Percentiles rank a stretch among this genome's conserved stretches.
Conservation (phyloP, 2,888 invertebrate species). For the Drosophila austrosaltans region DNA sequence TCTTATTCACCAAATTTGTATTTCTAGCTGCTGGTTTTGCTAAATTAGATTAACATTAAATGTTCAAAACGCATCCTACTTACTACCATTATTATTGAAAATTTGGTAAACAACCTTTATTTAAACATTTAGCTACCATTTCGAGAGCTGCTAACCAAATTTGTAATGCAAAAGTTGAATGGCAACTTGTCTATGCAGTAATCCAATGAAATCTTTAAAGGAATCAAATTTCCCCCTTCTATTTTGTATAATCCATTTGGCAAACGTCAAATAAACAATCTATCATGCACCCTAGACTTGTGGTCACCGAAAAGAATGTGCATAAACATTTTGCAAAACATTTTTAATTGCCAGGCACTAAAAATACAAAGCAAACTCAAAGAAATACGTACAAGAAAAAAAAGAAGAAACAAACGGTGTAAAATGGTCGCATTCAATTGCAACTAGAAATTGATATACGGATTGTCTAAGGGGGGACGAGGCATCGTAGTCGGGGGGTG, state of each 20-base stretch:
- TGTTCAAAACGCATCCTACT: no score
- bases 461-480: conserved; percentile 2
- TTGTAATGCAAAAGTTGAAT: no score
- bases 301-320: conserved; percentile 65
- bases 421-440: conserved; percentile 45
- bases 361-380: conserved; percentile 38
- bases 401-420: conserved; percentile 58
- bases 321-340: conserved; percentile 71
- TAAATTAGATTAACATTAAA: no score
- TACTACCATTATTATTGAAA: no score
- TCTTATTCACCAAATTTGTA: no score
- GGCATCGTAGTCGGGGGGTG: not conserved
- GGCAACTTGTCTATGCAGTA: not conserved
- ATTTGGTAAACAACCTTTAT: no score
- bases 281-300: conserved; percentile 56
- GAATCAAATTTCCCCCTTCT: not conserved
- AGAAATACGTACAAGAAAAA: conserved; percentile 9
- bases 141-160: no score
- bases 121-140: no score
- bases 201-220: not conserved
- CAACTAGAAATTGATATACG: conserved; percentile 10
- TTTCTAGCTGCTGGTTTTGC: no score
- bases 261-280: conserved; percentile 37
- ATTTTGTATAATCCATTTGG: conserved; percentile 2
- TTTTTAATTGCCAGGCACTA: conserved; percentile 74